Evolutionary conservation across 2,888 invertebrate species (phyloP).

Genomic region (Chloroclysta siterata): DNA sequence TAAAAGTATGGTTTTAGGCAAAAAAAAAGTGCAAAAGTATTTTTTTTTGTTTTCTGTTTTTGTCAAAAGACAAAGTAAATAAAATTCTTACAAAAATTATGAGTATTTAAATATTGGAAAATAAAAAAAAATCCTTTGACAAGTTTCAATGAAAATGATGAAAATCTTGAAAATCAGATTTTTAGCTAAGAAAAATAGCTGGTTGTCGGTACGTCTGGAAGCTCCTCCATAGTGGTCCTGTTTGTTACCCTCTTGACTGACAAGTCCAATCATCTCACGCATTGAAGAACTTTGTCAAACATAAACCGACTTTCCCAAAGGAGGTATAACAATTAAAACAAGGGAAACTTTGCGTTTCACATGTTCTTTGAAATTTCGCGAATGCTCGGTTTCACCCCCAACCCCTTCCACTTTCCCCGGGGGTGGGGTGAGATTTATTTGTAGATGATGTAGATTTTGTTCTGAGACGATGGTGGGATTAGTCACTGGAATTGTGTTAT

Average conservation of each 20-base stretch:
- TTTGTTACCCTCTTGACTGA: conserved; percentile 12
- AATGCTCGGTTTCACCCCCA: conserved; percentile 33
- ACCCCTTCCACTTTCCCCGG: conserved; percentile 26
- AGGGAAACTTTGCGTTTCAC: conserved; percentile 39
- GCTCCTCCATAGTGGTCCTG: background rate
- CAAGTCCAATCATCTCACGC: conserved; percentile 38
- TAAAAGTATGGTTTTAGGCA: too few species aligned
- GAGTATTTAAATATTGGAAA: too few species aligned
- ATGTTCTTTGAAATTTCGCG: conserved; percentile 43
- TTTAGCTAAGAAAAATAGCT: background rate
- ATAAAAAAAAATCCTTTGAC: too few species aligned
- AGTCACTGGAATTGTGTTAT: conserved; percentile 10
- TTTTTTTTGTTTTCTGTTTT: too few species aligned
- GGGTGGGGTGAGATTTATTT: conserved; percentile 49
- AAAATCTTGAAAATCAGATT: background rate
- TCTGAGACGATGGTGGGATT: conserved; percentile 33
- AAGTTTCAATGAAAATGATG: too few species aligned
- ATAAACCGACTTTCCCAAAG: conserved; percentile 33
- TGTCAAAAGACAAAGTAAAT: too few species aligned
- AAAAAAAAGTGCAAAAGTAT: too few species aligned
- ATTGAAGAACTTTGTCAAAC: conserved; percentile 37
- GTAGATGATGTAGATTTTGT: conserved; percentile 66
- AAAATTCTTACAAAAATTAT: too few species aligned
- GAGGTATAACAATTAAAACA: conserved; percentile 42
- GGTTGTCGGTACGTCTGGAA: background rate